These are phyloP conservation scores for Syngnathus scovelli DNA, from an alignment of 2,113 vertebrate species.

Conservation along the genomic window DNA sequence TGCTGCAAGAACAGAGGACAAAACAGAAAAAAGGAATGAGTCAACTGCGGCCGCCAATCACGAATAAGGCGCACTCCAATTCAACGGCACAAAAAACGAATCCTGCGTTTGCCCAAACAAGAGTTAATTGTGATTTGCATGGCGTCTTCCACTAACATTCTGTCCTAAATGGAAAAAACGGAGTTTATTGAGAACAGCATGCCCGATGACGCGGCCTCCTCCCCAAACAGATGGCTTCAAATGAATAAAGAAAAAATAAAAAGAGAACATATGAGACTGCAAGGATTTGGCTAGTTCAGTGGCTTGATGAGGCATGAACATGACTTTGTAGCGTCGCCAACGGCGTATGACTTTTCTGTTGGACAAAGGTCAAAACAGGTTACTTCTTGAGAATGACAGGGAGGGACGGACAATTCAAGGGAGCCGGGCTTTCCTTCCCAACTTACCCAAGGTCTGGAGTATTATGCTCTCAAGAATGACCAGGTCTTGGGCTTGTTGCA, in stretches of 20 bases:
- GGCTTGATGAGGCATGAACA: constrained; percentile 16
- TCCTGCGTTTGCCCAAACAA: constrained; percentile 12
- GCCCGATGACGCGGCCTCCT: too few species aligned
- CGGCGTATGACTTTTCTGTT: constrained; percentile 39
- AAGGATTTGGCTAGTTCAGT: constrained; percentile 5
- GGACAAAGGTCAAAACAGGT: constrained; percentile 49
- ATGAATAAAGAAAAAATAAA: background rate
- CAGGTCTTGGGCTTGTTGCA: constrained; percentile 99
- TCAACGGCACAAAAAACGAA: constrained; percentile 21
- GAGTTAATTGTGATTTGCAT: constrained; percentile 24
- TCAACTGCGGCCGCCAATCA: background rate
- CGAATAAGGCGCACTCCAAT: background rate
- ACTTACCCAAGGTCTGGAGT: constrained; percentile 99
- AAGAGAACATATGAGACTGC: constrained; percentile 24
- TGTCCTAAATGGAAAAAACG: constrained; percentile 28
- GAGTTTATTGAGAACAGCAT: constrained; percentile 26
- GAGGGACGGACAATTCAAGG: constrained; percentile 46
- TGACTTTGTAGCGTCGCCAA: constrained; percentile 37
- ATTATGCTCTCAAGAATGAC: constrained; percentile 99
- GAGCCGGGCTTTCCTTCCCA: constrained; percentile 66
- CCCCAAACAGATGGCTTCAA: constrained; percentile 2
- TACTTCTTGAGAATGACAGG: constrained; percentile 50
- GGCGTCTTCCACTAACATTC: constrained; percentile 36
- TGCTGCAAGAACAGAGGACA: constrained; percentile 68
- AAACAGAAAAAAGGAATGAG: constrained; percentile 30